These are phyloP conservation scores for Platerodrilus igneus DNA, from an alignment of 2,888 invertebrate genomes.

Conservation along the genomic window DNA sequence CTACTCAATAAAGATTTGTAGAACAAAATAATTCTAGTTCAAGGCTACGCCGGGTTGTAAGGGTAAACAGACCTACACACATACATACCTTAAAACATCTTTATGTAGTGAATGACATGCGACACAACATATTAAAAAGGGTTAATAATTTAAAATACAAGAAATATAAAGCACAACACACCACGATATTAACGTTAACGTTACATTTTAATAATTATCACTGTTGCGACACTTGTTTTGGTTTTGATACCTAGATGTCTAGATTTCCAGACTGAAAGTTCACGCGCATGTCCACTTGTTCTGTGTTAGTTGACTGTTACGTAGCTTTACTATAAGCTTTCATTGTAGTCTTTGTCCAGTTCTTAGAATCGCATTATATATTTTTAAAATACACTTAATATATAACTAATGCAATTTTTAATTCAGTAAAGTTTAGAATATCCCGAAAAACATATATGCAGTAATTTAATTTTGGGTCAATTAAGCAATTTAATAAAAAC, in stretches of 20 bases:
- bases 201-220: slow-evolving; percentile 20
- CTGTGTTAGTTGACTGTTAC: slow-evolving; percentile 19
- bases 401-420: too few species aligned
- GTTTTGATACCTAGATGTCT: slow-evolving; percentile 43
- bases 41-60: slow-evolving; percentile 37
- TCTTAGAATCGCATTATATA: too few species aligned
- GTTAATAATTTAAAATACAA: slow-evolving; percentile 18
- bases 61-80: slow-evolving; percentile 17
- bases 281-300: slow-evolving; percentile 34
- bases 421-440: too few species aligned
- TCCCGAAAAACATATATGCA: too few species aligned
- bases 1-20: slow-evolving; percentile 34
- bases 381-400: too few species aligned
- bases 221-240: slow-evolving; percentile 45
- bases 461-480: too few species aligned
- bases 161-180: slow-evolving; percentile 17
- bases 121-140: slow-evolving; percentile 15
- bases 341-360: too few species aligned
- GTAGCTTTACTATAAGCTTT: too few species aligned
- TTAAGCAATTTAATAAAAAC: too few species aligned
- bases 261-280: slow-evolving; percentile 32
- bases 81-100: slow-evolving; percentile 19
- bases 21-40: slow-evolving; percentile 34
- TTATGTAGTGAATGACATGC: slow-evolving; percentile 23
- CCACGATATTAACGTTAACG: slow-evolving; percentile 23